phyloP scores from a whole-genome alignment of 2,113 vertebrate genomes.

The Cryptoleucopteryx plumbea region DNA sequence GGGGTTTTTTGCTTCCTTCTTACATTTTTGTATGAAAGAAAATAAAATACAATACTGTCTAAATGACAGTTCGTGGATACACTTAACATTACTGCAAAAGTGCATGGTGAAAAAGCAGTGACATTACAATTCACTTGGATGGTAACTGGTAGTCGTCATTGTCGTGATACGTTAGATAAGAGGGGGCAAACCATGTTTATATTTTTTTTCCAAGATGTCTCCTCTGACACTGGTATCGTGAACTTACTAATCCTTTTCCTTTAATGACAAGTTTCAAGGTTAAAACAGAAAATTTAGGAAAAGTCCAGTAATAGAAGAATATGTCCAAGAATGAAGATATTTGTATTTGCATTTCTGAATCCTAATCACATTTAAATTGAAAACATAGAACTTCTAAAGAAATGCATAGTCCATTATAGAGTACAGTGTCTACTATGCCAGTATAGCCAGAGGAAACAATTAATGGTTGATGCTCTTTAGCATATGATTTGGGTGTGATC shows the following conservation, averaged over 20 bases:
- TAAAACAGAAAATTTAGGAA: constrained; percentile 44
- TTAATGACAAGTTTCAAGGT: constrained; percentile 65
- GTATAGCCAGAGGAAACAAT: background rate
- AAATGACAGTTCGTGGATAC: background rate
- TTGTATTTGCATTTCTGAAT: background rate
- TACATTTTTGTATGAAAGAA: constrained; percentile 64
- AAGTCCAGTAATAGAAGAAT: background rate
- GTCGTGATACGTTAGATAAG: constrained; percentile 65
- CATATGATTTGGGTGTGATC: background rate
- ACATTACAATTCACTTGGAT: background rate
- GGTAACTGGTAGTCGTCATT: background rate
- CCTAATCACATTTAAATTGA: background rate
- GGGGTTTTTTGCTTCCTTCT: constrained; percentile 67
- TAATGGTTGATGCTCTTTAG: background rate
- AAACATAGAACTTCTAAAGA: background rate
- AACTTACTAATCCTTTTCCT: constrained; percentile 75
- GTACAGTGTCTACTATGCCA: background rate
- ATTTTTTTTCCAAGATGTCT: constrained; percentile 71
- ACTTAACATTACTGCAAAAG: background rate
- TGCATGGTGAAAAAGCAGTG: background rate
- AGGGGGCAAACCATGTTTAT: constrained; percentile 72
- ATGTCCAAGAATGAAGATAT: background rate
- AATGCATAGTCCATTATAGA: background rate
- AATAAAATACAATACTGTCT: constrained; percentile 46
- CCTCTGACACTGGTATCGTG: constrained; percentile 77